A percentile compares a stretch with the other conserved stretches of the same genome.
Conservation (phyloP, 37 sponge, comb jelly and placozoan genomes). For the Chondrilla cf. caribensis region DNA sequence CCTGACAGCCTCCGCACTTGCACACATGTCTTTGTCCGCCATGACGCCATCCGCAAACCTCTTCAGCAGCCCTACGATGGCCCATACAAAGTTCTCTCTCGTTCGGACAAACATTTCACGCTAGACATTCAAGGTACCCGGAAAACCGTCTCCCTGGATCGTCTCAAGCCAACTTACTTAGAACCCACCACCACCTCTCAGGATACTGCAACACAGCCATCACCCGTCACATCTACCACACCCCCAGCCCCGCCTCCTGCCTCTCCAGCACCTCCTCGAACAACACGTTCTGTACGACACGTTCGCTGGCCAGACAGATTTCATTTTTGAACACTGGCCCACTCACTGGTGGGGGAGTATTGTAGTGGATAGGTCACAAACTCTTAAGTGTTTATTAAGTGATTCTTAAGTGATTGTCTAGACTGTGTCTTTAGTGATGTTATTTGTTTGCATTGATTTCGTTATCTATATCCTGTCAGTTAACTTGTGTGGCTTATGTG, state of each 20-base stretch:
- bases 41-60: slow-evolving; percentile 55
- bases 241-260: neutral
- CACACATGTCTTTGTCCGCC: slow-evolving; percentile 65
- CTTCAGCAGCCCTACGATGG: slow-evolving; percentile 62
- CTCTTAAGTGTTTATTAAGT: too few species aligned
- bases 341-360: slow-evolving; percentile 17
- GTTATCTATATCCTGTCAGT: too few species aligned
- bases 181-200: neutral
- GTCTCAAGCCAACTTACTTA: slow-evolving; percentile 60
- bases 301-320: slow-evolving; percentile 3
- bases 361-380: neutral
- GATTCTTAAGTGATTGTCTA: too few species aligned
- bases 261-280: slow-evolving; percentile 14
- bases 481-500: too few species aligned
- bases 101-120: slow-evolving; percentile 59
- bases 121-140: slow-evolving; percentile 38
- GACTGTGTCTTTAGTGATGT: too few species aligned
- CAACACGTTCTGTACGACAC: slow-evolving; percentile 1
- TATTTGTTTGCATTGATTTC: too few species aligned
- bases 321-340: neutral
- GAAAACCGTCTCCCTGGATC: slow-evolving; percentile 54
- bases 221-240: neutral
- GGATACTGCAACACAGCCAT: neutral
- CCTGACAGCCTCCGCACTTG: slow-evolving; percentile 24
- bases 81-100: slow-evolving; percentile 41